These are phyloP conservation scores for Origma solitaria DNA, from an alignment of 2,113 vertebrate genomes.

Conservation along the genomic window DNA sequence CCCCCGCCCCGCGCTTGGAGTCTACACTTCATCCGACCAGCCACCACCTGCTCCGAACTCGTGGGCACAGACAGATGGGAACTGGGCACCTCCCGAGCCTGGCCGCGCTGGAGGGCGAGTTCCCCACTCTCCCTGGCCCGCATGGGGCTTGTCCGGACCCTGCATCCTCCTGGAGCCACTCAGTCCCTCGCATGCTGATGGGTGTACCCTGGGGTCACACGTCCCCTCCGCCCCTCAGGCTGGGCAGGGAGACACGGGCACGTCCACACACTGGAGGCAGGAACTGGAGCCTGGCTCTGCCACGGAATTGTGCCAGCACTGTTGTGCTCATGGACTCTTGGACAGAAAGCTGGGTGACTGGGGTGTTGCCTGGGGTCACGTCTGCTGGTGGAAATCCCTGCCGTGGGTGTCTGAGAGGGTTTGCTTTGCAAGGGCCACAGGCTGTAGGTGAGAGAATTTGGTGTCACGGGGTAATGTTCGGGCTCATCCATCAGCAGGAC, in stretches of 20 bases:
- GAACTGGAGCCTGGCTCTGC: neutral
- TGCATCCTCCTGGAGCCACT: neutral
- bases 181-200: neutral
- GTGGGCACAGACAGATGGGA: neutral
- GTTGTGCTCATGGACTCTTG: neutral
- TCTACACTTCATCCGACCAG: neutral
- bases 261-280: neutral
- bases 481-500: neutral
- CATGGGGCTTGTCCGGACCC: neutral
- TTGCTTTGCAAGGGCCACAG: neutral
- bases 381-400: neutral
- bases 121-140: neutral
- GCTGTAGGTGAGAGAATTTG: neutral
- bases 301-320: neutral
- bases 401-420: neutral
- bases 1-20: neutral
- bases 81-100: neutral
- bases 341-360: neutral
- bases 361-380: neutral
- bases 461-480: neutral
- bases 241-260: neutral
- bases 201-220: neutral
- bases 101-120: accelerated
- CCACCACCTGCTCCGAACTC: neutral
- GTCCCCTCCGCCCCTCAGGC: neutral